phyloP scores from a whole-genome alignment of 2,888 invertebrate genomes.

The Harmothoe impar region DNA sequence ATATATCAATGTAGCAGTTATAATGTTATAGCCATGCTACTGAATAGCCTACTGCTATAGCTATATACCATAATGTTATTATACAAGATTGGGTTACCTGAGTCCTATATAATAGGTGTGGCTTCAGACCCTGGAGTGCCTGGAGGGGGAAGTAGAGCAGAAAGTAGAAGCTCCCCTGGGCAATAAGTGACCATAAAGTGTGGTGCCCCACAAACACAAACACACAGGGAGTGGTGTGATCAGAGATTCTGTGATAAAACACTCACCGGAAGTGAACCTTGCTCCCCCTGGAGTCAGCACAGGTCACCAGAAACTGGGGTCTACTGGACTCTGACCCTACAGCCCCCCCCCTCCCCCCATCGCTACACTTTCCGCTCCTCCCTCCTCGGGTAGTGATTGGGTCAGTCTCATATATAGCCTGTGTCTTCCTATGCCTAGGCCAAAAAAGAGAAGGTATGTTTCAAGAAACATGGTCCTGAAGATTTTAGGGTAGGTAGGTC shows the following conservation, averaged over 20 bases:
- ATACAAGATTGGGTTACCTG: too few relatives aligned
- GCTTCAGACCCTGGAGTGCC: not conserved
- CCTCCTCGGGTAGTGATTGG: too few relatives aligned
- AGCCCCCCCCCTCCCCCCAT: not conserved
- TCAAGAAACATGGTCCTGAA: too few relatives aligned
- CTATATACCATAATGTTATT: too few relatives aligned
- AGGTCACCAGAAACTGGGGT: not conserved
- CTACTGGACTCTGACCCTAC: not conserved
- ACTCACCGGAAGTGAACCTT: not conserved
- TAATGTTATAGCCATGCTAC: too few relatives aligned
- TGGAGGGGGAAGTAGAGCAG: not conserved
- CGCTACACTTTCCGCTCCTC: too few relatives aligned
- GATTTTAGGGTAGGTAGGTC: too few relatives aligned
- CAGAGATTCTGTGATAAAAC: slow-evolving; percentile 21
- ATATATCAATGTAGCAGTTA: too few relatives aligned
- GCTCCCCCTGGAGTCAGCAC: not conserved
- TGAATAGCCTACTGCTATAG: too few relatives aligned
- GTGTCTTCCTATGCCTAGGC: too few relatives aligned
- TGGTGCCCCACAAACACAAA: not conserved
- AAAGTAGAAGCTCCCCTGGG: not conserved
- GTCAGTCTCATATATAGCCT: too few relatives aligned
- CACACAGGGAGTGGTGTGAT: not conserved
- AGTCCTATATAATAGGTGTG: not conserved
- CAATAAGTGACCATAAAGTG: not conserved
- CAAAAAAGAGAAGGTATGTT: too few relatives aligned